These are phyloP conservation scores for Brachyptera putata DNA, from an alignment of 2,888 invertebrate species.

Conservation along the genomic window DNA sequence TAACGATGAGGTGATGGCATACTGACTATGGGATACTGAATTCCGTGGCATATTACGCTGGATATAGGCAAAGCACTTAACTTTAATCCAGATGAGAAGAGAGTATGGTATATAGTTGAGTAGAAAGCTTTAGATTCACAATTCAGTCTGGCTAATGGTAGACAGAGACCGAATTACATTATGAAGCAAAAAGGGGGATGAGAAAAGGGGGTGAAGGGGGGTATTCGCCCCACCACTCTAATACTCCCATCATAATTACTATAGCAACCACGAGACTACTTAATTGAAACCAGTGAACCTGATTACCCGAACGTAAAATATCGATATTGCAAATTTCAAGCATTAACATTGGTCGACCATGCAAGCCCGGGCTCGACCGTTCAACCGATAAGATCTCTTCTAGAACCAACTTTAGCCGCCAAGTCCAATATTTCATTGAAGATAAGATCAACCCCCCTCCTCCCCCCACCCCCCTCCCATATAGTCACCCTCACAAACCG, in stretches of 20 bases:
- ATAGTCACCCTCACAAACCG: background rate
- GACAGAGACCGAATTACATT: conserved; percentile 8
- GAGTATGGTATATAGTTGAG: conserved; percentile 11
- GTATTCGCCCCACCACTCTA: conserved; percentile 9
- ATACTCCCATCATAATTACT: conserved; percentile 22
- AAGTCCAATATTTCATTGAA: conserved; percentile 19
- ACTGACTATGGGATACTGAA: background rate
- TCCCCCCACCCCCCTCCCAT: no score
- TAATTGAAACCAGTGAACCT: conserved; percentile 21
- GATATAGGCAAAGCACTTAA: conserved; percentile 20
- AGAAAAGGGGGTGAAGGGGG: conserved; percentile 4
- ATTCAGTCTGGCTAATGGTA: conserved; percentile 32
- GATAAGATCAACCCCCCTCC: conserved; percentile 12
- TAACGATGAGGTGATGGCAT: no score
- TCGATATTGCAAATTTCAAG: conserved; percentile 21
- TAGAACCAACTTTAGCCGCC: background rate
- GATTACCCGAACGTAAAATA: conserved; percentile 19
- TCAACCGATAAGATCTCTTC: conserved; percentile 13
- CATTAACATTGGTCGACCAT: conserved; percentile 19
- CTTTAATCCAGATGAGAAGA: conserved; percentile 21
- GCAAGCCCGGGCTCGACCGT: background rate
- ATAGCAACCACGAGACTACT: conserved; percentile 21
- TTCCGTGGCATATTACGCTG: conserved; percentile 12
- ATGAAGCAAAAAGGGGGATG: background rate
- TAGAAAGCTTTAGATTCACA: conserved; percentile 32